Percentiles rank a stretch among this genome's conserved stretches.
These are phyloP conservation scores for Drosophila mercatorum DNA, from an alignment of 2,888 invertebrate genomes.

Conservation along the genomic window DNA sequence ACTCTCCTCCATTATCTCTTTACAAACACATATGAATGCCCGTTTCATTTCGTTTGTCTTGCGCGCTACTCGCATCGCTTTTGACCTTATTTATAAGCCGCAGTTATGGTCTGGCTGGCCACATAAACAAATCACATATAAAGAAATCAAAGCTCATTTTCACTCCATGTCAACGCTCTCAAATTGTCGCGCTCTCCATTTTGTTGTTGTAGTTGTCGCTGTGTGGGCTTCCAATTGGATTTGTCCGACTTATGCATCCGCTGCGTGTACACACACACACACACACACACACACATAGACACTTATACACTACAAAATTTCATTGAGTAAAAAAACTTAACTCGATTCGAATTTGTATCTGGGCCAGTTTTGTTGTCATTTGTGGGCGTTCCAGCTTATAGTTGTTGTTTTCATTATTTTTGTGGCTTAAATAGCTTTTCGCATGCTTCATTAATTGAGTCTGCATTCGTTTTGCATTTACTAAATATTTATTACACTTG, in stretches of 20 bases:
- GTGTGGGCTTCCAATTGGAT: conserved; percentile 68
- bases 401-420: conserved; percentile 34
- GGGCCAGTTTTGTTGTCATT: conserved; percentile 60
- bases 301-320: conserved; percentile 36
- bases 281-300: conserved; percentile 39
- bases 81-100: conserved; percentile 70
- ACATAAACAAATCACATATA: conserved; percentile 72
- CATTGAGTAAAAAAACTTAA: conserved; percentile 51
- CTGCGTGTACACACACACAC: conserved; percentile 53
- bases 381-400: conserved; percentile 64
- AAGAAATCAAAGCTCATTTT: conserved; percentile 78
- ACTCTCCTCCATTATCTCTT: conserved; percentile 36
- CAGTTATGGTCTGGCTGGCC: conserved; percentile 60
- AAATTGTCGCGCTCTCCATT: conserved; percentile 50
- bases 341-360: conserved; percentile 60
- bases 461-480: conserved; percentile 27
- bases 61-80: conserved; percentile 48
- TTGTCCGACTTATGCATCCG: conserved; percentile 48
- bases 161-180: conserved; percentile 67
- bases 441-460: conserved; percentile 72
- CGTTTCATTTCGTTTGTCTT: conserved; percentile 22
- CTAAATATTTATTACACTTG: conserved; percentile 46
- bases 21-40: conserved; percentile 73
- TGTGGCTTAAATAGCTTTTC: conserved; percentile 49
- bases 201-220: conserved; percentile 14